Base-by-base conservation (phyloP, 2,113 vertebrate species). In the Mesitornis unicolor region DNA sequence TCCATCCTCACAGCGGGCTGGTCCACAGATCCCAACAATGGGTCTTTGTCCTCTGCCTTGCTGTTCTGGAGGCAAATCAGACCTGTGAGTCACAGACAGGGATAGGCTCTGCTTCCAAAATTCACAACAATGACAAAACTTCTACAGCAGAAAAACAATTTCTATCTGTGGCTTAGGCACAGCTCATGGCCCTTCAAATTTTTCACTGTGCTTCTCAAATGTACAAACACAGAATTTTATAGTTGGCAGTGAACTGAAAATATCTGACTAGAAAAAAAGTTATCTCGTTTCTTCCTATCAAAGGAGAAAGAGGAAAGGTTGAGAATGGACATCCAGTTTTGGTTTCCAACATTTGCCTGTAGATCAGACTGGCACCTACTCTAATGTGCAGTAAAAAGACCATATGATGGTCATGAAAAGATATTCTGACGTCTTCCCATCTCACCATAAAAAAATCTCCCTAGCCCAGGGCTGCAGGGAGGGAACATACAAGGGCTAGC, bases 41-140 rank as follows among this genome's bases (percentile, higher is more conserved):
- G 97, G 97, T 97, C 97, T 97, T 97, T 97, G 97, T 96, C 97
- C 96, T 97, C 97, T 97, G 95, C 97, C 96, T 97, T 97, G 97
- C 97, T 97, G 97, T 97, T 97, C 97, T 97, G 96, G 87, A 97
- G 97, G 96, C 85, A 97, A 97, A 97, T 97, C 93, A 97, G 82
- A 97, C 89, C 96, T 94, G 95, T 97, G 97, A 97, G 97, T 97
- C 96, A 97, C 82, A 95, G 95, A 96, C 93, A 95, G 88, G 81
- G 87, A 94, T 76, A 97, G 95, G 61, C 93, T 93, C 89, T 95
- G 91, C 94, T 93, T 91, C 94, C 78, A 93, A 94, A 95, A 89
- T 85, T 73, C 77, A 87, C 53, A 94, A 42, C 18, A 93, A 53
- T 45, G 5, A 74, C 40, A 69, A 87, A 92, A 96, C 28, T 69